phyloP scores from a whole-genome alignment of 53 echinoderm and acorn worm genomes.

The Hippasteria phrygiana region DNA sequence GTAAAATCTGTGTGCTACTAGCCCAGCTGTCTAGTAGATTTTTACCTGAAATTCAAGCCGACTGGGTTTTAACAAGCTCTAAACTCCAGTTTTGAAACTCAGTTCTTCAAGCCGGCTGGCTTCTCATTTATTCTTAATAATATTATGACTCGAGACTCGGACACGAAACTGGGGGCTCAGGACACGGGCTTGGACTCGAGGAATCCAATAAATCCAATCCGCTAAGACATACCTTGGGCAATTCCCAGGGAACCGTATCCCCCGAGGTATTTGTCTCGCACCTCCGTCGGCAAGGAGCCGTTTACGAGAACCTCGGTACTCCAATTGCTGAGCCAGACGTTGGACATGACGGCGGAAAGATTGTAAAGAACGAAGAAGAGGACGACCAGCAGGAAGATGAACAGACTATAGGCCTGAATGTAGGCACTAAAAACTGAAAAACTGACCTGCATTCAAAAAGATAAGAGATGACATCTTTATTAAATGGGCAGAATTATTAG shows the following conservation, averaged over 20 bases:
- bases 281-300: slow-evolving; percentile 68
- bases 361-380: slow-evolving; percentile 76
- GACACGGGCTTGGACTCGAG: too few species aligned
- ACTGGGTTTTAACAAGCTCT: too few species aligned
- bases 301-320: slow-evolving; percentile 77
- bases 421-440: slow-evolving; percentile 78
- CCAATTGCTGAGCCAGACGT: slow-evolving; percentile 91
- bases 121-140: too few species aligned
- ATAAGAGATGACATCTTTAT: not conserved
- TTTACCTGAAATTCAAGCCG: too few species aligned
- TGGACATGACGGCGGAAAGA: slow-evolving; percentile 71
- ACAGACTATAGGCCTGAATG: slow-evolving; percentile 66
- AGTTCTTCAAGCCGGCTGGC: too few species aligned
- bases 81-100: too few species aligned
- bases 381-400: slow-evolving; percentile 71
- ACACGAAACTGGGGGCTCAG: too few species aligned
- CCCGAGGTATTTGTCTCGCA: slow-evolving; percentile 75
- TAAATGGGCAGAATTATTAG: not conserved
- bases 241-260: slow-evolving; percentile 82
- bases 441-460: slow-evolving; percentile 64
- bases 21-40: too few species aligned
- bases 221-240: slow-evolving; percentile 66
- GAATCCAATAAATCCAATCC: not conserved
- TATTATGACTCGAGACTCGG: too few species aligned
- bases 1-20: too few species aligned